Percentiles rank a stretch among this genome's conserved stretches.
Conservation (phyloP, 2,113 vertebrate species). For the Scortum barcoo region DNA sequence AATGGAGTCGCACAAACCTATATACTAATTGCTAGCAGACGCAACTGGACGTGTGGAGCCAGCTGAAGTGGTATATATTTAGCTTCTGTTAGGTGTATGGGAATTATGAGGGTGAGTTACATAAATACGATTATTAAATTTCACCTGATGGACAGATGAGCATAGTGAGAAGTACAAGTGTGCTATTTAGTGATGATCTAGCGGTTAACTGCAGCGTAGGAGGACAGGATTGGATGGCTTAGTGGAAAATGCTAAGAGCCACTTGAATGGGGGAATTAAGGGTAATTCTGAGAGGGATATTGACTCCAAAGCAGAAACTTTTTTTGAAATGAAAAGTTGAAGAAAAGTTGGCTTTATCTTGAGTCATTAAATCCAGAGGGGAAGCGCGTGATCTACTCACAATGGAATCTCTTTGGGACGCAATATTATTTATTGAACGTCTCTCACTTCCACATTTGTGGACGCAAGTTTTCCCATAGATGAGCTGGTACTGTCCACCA, state of each 20-base stretch:
- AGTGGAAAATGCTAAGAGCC: conserved; percentile 64
- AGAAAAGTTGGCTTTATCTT: conserved; percentile 41
- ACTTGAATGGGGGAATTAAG: conserved; percentile 62
- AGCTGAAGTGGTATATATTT: conserved; percentile 57
- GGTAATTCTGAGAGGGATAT: conserved; percentile 53
- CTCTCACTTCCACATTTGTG: conserved; percentile 26
- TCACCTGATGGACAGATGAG: conserved; percentile 73
- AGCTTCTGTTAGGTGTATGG: conserved; percentile 68
- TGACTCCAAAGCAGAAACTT: background rate
- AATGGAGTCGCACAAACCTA: conserved; percentile 74
- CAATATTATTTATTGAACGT: conserved; percentile 45
- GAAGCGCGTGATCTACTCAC: conserved; percentile 28
- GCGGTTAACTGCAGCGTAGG: conserved; percentile 36
- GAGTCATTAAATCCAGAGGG: conserved; percentile 51
- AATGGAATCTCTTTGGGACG: conserved; percentile 47
- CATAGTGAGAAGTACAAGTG: conserved; percentile 69
- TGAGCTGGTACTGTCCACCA: conserved; percentile 53
- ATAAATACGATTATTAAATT: conserved; percentile 74
- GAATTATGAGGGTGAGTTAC: conserved; percentile 68
- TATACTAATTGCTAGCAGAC: conserved; percentile 81
- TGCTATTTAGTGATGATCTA: conserved; percentile 45
- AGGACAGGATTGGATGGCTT: conserved; percentile 48
- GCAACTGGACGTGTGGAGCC: conserved; percentile 65
- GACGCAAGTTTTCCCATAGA: conserved; percentile 20
- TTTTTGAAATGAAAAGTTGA: conserved; percentile 40